Conservation (phyloP, 1,140 invertebrate species). For the Meloidogyne floridensis region DNA sequence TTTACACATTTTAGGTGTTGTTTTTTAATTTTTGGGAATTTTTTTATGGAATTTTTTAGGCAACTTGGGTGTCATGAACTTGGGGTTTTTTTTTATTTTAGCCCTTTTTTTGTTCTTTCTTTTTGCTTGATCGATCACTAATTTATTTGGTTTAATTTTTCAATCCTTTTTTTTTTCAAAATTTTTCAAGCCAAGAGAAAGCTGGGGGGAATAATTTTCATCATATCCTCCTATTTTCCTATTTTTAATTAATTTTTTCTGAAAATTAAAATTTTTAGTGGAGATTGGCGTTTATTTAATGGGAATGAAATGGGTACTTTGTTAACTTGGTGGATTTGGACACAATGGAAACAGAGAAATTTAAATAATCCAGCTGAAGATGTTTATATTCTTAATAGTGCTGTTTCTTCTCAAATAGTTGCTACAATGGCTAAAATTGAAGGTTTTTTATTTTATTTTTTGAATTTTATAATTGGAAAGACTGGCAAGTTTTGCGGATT, state of each 20-base stretch:
- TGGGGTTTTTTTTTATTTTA: no score
- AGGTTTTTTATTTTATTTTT: conserved; percentile 75
- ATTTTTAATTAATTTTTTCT: neutral
- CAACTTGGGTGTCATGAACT: no score
- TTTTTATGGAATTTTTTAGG: no score
- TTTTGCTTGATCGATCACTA: no score
- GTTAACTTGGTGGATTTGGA: conserved; percentile 89
- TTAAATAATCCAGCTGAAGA: conserved; percentile 47
- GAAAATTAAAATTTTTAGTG: conserved; percentile 68
- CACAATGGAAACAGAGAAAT: conserved; percentile 69
- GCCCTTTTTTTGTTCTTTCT: no score
- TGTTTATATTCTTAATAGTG: conserved; percentile 81
- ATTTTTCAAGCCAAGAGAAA: no score
- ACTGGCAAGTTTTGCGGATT: no score
- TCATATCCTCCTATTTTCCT: no score
- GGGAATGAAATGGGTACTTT: conserved; percentile 94
- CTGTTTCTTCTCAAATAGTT: conserved; percentile 96
- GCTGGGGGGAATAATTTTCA: no score
- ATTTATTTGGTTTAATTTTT: no score
- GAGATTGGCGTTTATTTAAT: conserved; percentile 85
- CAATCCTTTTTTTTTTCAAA: no score
- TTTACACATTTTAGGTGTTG: neutral
- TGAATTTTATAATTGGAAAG: conserved; percentile 64
- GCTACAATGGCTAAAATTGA: conserved; percentile 79
- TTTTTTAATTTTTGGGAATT: neutral